A percentile compares a stretch with the other conserved stretches of the same genome.
Evolutionary conservation across 2,888 invertebrate genomes (phyloP).

Genomic region (Neelides folsomi): DNA sequence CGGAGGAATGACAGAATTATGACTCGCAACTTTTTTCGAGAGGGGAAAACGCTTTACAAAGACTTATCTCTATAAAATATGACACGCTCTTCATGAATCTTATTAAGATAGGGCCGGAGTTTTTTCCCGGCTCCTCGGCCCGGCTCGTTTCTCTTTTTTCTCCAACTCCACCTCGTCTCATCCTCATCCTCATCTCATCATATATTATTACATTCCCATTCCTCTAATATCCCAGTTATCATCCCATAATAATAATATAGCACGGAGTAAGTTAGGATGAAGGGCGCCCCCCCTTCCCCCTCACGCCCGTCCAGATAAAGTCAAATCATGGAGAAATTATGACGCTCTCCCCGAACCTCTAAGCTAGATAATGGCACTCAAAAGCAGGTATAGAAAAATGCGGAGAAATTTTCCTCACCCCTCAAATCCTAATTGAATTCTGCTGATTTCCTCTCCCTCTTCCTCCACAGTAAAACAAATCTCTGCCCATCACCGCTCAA

Average conservation of each 20-base stretch:
- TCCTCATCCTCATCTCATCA: neutral
- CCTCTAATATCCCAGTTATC: no score
- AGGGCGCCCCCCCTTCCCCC: conserved; percentile 16
- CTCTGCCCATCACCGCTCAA: no score
- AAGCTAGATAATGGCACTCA: no score
- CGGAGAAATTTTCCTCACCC: no score
- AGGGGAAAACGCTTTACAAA: conserved; percentile 32
- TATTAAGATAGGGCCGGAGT: conserved; percentile 40
- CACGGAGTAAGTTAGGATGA: no score
- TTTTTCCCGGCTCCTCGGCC: conserved; percentile 7
- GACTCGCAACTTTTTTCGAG: conserved; percentile 32
- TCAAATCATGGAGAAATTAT: conserved; percentile 26
- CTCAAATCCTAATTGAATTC: no score
- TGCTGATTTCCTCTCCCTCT: no score
- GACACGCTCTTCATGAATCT: conserved; percentile 68
- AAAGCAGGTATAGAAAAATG: no score
- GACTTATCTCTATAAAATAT: conserved; percentile 51
- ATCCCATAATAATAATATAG: no score
- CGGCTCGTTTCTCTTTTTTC: neutral
- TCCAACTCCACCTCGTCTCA: conserved; percentile 1
- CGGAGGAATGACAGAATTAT: conserved; percentile 31
- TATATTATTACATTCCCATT: no score
- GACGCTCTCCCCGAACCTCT: no score
- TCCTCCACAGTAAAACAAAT: no score
- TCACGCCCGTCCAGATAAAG: conserved; percentile 27